Evolutionary conservation across 1,140 invertebrate genomes (phyloP), one percentile per base, ranked within the genome.

Genomic region (Oryctes rhinoceros): DNA sequence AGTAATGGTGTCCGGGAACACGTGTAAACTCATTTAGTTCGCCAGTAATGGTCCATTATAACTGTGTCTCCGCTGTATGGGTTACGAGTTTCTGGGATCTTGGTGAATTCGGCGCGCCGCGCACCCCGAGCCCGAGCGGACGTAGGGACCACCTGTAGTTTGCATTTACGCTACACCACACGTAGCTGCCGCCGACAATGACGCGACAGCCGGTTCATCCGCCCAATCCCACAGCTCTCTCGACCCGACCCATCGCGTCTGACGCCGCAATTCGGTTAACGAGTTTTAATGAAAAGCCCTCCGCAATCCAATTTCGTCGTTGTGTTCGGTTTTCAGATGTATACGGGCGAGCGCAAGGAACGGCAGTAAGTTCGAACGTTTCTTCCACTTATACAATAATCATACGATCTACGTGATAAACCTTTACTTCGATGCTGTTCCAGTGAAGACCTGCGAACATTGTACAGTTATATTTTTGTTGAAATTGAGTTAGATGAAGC

Each of bases 21-120:
- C 79, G 79, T 81, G 81, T 81, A 81, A 81, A 81, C 81, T 78
- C 81, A 81, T 81, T 81, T 80, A 78, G 81, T 53, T 67, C 24
- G 30, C 78, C 81, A 76, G 79, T 81, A 81, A 81, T 81, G 79
- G 81, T 62, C 81, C 81, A 81, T 81, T 81, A 81, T 80, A 59
- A 80, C 53, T 80, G 81, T 78, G 78, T 81, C 76, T 81, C 80
- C 49, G 79, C 76, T 81, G 30, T 59, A 67, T 59, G 78, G 47
- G 76, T 59, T 75, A 76, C 71, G 76, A 74, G 75, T 79, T 80
- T 81, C 77, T 37, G 76, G 35, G 65, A 76, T 39, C 78, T 59
- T 53, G 35, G 11, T 2, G 20, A 37, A 71, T 15, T 71, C 65
- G 35, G 30, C 53, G 53, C 53, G 13, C 53, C 53, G 15, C 53